These are phyloP conservation scores for Nilaparvata lugens DNA, from an alignment of 1,140 invertebrate genomes.

Conservation along the genomic window DNA sequence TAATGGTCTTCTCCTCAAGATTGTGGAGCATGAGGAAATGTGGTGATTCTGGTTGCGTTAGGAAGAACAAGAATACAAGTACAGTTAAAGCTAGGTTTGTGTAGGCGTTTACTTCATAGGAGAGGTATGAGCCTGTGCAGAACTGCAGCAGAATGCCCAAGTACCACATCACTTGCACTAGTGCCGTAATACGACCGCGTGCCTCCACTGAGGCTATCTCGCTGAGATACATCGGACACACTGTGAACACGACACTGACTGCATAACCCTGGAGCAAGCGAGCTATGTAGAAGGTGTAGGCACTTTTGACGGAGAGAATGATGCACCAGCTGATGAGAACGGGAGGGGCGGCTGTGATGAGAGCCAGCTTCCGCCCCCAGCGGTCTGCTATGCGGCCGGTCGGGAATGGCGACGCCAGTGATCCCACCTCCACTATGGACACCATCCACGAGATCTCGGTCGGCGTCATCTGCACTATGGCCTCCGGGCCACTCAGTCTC, in stretches of 20 bases:
- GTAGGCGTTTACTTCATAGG: slow-evolving; percentile 56
- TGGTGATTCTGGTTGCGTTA: slow-evolving; percentile 74
- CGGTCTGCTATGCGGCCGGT: slow-evolving; percentile 23
- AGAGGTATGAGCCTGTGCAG: slow-evolving; percentile 59
- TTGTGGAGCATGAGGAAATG: slow-evolving; percentile 53
- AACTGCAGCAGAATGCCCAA: slow-evolving; percentile 66
- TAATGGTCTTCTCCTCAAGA: slow-evolving; percentile 48
- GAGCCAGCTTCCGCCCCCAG: slow-evolving; percentile 17
- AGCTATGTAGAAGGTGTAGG: slow-evolving; percentile 17
- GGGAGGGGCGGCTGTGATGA: slow-evolving; percentile 5
- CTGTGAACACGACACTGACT: slow-evolving; percentile 62
- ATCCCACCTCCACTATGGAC: slow-evolving; percentile 42
- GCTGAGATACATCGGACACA: slow-evolving; percentile 74
- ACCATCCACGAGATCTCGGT: slow-evolving; percentile 55
- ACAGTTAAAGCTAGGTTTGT: slow-evolving; percentile 48
- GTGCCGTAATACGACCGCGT: slow-evolving; percentile 46
- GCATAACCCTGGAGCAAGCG: slow-evolving; percentile 36
- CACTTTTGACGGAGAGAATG: background rate
- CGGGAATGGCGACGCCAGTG: slow-evolving; percentile 34
- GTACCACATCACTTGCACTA: slow-evolving; percentile 67
- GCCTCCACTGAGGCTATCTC: slow-evolving; percentile 51
- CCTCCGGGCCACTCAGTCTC: slow-evolving; percentile 36
- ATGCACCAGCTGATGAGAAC: background rate
- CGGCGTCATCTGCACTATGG: slow-evolving; percentile 40
- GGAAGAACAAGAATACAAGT: slow-evolving; percentile 54